Evolutionary conservation across 2,113 vertebrate species (phyloP), one percentile per base, ranked within the genome.

Genomic region (zebrafish (Danio rerio)): DNA sequence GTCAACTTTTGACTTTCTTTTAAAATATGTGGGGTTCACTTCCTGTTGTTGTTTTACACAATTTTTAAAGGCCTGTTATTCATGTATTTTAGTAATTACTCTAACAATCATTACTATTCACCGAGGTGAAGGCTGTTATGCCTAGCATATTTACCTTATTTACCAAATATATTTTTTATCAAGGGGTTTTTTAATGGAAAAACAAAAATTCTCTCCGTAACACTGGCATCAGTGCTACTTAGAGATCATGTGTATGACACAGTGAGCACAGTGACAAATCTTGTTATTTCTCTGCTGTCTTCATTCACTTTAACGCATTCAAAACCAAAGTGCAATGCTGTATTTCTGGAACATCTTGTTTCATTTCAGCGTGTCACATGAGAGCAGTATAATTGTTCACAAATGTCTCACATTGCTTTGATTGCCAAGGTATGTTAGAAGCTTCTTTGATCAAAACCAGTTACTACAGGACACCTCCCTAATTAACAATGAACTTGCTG

Each of bases 361-460:
- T 20, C 2, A 20, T 18, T 69, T n/a, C 31, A 31, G 15, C 13
- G 31, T 58, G 55, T 16, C 62, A 42, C 31, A 65, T 42, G 13
- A 65, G 7, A 43, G 12, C 7, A 66, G 40, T 15, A 40, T 16
- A 66, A 15, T 9, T 66, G 13, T 5, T 66, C 43, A 15, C 9
- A 16, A 43, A 43, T 79, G 7, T 65, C 4, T 65, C 6, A 18
- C 43, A 10, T 61, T 61, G 18, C 20, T 61, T 80, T 58, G 56
- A 81, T 81, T 87, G n/a, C 71, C 81, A 59, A 84, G 42, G 82
- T 47, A 2, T 31, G 31, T 31, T 31, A 31, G 31, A 31, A 15
- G 16, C n/a, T 72, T 68, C 21, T 9, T 45, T 68, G 16, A 73
- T 82, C 49, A 49, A 42, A 80, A 58, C 47, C 7, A 4, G 3